Base-by-base conservation (phyloP, 2,888 invertebrate species). In the Meliscaeva auricollis region DNA sequence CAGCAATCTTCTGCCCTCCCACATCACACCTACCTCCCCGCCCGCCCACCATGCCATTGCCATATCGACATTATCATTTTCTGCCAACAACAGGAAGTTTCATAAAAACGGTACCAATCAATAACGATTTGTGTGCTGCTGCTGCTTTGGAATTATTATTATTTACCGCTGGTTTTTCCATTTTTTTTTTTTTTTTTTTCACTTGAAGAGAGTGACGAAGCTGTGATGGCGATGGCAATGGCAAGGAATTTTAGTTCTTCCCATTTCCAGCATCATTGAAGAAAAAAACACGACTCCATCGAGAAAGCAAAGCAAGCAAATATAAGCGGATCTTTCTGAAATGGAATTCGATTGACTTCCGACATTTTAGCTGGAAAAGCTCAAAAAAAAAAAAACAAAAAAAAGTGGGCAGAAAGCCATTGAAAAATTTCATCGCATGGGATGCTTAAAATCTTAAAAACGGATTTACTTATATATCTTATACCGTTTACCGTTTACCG, bases 301-400 rank as follows among this genome's bases (percentile, higher is more conserved):
- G 46, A 20, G 9, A 64, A 32, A 15, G 17, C 35, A 38, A 11
- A 38, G 30, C 44, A 62, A 44, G 44, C 17, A 62, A 41, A 26
- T 9, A 7, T 38, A 38, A 38, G 38, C 46, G 64, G 46, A 46
- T 64, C 13, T 46, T 15, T 32, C 1, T 46, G 30, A 46, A 46
- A 26, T 32, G 30, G 13, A 46, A 32, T 20, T 32, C 64, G 30
- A 64, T 13, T 64, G 46, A 64, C 64, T 64, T 64, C 32, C 46
- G 64, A 46, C 64, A 46, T 60, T 64, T 64, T 64, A 7, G 4
- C 64, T 64, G 64, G 30, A 46, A 64, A 64, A 46, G 60, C 60
- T 60, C 26, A 22, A 6, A 2, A 35, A 2, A 22, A 50, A 26
- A n/a, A 17, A 1, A 7, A 11, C 7, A 11, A 20, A 35, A 32